Evolutionary conservation across 2,113 vertebrate genomes (phyloP), one percentile per base, ranked within the genome.

Genomic region (Myotis lucifugus): DNA sequence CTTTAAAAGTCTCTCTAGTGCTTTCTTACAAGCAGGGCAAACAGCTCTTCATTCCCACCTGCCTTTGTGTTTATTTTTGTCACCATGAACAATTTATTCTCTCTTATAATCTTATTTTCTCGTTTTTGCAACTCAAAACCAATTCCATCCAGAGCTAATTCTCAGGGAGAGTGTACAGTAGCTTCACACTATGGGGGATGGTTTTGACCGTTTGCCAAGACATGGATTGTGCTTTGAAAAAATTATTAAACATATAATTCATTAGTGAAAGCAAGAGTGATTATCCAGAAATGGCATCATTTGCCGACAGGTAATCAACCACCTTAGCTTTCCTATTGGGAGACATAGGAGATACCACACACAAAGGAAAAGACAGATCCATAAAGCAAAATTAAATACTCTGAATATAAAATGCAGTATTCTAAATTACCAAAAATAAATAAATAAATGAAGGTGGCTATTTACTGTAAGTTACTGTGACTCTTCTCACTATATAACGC

Each of bases 71-170:
- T 93, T 97, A 93, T 90, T 96, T 96, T 94, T 32, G 42, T 96
- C 77, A 69, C 85, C 54, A 8, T 56, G 94, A 97, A 94, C 67
- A 88, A 93, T 66, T 87, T 85, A 64, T 82, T 93, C 59, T 87
- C 32, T 56, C 93, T 77, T 90, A 1, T 94, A 93, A 95, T 91
- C 81, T 93, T 77, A 90, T 95, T 94, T 90, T 92, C 56, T 92
- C 88, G 69, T 92, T 93, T 97, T 96, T 95, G 61, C 76, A 93
- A 86, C 72, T 94, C 87, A 90, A 72, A 96, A 81, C 67, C 87
- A 94, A 87, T 96, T 85, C 76, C 37, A 83, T 52, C 85, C 17
- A 88, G 59, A 69, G 15, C 82, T 25, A 87, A 81, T 91, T 95
- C 67, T 67, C 81, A n/a, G 40, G 42, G 54, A 84, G 13, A 90